Base-by-base conservation (phyloP, 53 echinoderm and acorn worm genomes). In the Arbacia lixula region DNA sequence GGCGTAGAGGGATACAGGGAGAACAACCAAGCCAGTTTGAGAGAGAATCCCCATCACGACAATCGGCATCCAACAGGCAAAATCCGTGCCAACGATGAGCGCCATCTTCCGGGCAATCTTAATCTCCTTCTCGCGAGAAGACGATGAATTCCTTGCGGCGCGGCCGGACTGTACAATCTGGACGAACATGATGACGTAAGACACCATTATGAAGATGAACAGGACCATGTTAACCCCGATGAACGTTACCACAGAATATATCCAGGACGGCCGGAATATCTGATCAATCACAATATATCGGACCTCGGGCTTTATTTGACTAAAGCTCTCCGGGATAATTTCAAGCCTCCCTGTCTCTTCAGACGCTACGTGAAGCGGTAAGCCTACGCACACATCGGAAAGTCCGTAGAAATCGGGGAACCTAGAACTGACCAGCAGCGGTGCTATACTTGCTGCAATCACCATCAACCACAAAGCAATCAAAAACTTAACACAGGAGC, bases 1-100 rank as follows among this genome's bases (percentile, higher is more conserved):
- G 33, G 88, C 88, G 53, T 88, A 88, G 27, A 88, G 72, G 20
- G 82, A 83, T 49, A 62, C 50, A 5, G 88, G 88, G n/a, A 88
- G 43, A 12, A 37, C 54, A 29, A 88, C 75, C 2, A 34, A 8
- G 14, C 84, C 66, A 1, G 88, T 54, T 14, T 82, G 83, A 4
- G 88, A 68, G 6, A 88, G 64, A 12, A 88, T 63, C 16, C 88
- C 84, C 88, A 88, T 83, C 25, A 88, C 46, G 11, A 88, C 83
- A 37, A 88, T 83, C 0, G 83, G 88, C 55, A 88, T 58, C 88
- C 88, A 88, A 26, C 88, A 88, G 17, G 53, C 38, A 14, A 88
- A 88, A 83, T 88, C 88, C 5, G 88, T 88, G 14, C 68, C 84
- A 2, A 88, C 66, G 5, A 88, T 74, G n/a, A 88, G 25, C 17